These are phyloP conservation scores for Fulmarus glacialis DNA, from an alignment of 2,113 vertebrate species.

Conservation along the genomic window DNA sequence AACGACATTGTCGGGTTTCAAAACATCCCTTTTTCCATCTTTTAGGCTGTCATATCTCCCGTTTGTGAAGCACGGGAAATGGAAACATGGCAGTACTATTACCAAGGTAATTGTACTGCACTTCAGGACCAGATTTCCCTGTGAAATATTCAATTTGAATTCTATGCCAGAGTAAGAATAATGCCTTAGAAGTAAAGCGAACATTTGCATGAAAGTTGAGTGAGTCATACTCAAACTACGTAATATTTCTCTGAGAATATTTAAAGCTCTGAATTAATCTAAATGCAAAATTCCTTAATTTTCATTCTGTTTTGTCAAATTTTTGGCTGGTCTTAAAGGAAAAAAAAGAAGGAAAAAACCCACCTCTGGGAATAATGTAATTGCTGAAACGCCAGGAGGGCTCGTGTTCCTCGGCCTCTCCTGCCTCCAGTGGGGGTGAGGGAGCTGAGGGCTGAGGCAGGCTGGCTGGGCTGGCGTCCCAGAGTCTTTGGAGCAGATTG, in stretches of 20 bases:
- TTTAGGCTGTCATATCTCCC: not conserved
- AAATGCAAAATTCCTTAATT: not conserved
- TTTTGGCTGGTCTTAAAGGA: not conserved
- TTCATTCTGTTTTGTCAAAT: not conserved
- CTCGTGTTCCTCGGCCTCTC: rapidly evolving
- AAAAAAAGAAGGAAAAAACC: rapidly evolving
- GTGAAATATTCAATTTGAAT: not conserved
- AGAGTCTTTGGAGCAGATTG: too few species aligned
- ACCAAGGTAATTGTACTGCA: not conserved
- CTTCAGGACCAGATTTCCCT: not conserved
- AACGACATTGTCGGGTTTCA: not conserved
- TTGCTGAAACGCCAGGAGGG: not conserved
- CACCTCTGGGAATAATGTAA: not conserved
- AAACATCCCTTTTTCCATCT: not conserved
- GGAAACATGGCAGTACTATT: not conserved
- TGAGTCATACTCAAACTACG: not conserved
- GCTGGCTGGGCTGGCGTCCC: rapidly evolving
- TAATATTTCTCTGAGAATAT: not conserved
- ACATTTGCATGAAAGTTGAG: not conserved
- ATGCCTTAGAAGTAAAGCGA: not conserved
- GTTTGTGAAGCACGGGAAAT: not conserved
- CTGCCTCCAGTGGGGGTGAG: rapidly evolving
- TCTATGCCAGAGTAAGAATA: not conserved
- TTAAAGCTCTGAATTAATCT: not conserved
- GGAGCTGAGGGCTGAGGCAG: not conserved